These are phyloP conservation scores for Poecilia picta DNA, from an alignment of 2,797 vertebrate species.

Conservation along the genomic window DNA sequence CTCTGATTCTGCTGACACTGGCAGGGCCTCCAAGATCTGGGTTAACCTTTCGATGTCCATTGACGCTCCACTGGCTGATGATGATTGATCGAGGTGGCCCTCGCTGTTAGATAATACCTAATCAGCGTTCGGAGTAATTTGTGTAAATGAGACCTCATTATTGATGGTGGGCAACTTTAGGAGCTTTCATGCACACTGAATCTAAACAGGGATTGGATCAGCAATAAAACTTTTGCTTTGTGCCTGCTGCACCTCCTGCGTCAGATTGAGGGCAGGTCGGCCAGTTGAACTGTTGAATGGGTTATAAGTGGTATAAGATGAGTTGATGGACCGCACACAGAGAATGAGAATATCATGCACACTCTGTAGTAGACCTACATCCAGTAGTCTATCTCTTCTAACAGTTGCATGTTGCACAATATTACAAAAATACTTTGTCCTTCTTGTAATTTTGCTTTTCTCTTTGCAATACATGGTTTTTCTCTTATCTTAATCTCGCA, in stretches of 20 bases:
- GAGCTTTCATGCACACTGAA: slow-evolving; percentile 81
- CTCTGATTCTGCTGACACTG: slow-evolving; percentile 97
- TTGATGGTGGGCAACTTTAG: slow-evolving; percentile 88
- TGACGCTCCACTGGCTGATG: slow-evolving; percentile 88
- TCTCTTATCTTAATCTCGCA: slow-evolving; percentile 76
- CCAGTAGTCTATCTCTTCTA: slow-evolving; percentile 25
- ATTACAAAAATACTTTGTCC: slow-evolving; percentile 52
- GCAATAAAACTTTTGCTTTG: slow-evolving; percentile 80
- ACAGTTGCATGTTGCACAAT: slow-evolving; percentile 38
- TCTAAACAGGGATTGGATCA: slow-evolving; percentile 77
- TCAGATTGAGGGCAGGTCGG: slow-evolving; percentile 72
- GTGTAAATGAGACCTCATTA: slow-evolving; percentile 98
- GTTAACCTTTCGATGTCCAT: slow-evolving; percentile 94
- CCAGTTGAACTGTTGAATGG: slow-evolving; percentile 66
- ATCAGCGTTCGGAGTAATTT: slow-evolving; percentile 94
- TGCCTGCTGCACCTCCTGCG: slow-evolving; percentile 45
- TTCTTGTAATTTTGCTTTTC: slow-evolving; percentile 47
- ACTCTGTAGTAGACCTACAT: slow-evolving; percentile 25
- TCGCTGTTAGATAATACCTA: slow-evolving; percentile 94
- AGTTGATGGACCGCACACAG: slow-evolving; percentile 54
- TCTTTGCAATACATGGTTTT: slow-evolving; percentile 57
- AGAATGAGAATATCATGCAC: slow-evolving; percentile 43
- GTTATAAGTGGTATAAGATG: slow-evolving; percentile 63
- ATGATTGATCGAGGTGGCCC: slow-evolving; percentile 93
- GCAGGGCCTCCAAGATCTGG: slow-evolving; percentile 85